Base-by-base conservation (phyloP, 2,113 vertebrate genomes). In the Cyanoramphus novaezelandiae region DNA sequence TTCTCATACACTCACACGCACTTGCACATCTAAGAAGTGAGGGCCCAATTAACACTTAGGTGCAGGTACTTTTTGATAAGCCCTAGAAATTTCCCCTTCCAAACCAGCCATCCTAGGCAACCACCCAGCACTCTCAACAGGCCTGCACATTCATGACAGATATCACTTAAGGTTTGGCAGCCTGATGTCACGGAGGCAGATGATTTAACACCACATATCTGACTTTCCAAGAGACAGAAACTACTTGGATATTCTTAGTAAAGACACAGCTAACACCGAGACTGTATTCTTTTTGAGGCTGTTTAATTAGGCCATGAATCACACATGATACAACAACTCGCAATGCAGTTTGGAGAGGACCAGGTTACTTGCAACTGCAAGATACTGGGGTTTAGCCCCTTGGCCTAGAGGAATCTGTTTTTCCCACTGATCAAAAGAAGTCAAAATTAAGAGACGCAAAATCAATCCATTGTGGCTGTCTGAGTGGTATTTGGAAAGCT, bases 231-330 rank as follows among this genome's bases (percentile, higher is more conserved):
- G 60, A 88, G 74, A 80, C 35, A 55, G 71, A 90, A 93, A 92
- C 93, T 46, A 43, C 79, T 92, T 84, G 77, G 86, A 93, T 79
- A 60, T 52, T 71, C 82, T 55, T 62, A 71, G 70, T 49, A 53
- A 86, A 94, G 89, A 81, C 11, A 29, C 49, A 88, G 24, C 67
- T 92, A 90, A 79, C 2, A 8, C 64, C 33, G 63, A 64, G 71
- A 79, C 21, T 67, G 65, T 77, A 47, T 86, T 94, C 47, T 90
- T 91, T 86, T 21, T 13, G 50, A 79, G 86, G 29, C 70, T 82
- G 77, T 59, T 95, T 85, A 90, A 92, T 92, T 82, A 95, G 49
- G 49, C 65, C 59, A 10, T 57, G 88, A 96, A 88, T 92, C 92
- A 93, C 72, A 49, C 44, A 53, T 11, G 25, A 76, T 59, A 59